These are phyloP conservation scores for Microcebus murinus DNA, from an alignment of 2,113 vertebrate genomes.

Conservation along the genomic window DNA sequence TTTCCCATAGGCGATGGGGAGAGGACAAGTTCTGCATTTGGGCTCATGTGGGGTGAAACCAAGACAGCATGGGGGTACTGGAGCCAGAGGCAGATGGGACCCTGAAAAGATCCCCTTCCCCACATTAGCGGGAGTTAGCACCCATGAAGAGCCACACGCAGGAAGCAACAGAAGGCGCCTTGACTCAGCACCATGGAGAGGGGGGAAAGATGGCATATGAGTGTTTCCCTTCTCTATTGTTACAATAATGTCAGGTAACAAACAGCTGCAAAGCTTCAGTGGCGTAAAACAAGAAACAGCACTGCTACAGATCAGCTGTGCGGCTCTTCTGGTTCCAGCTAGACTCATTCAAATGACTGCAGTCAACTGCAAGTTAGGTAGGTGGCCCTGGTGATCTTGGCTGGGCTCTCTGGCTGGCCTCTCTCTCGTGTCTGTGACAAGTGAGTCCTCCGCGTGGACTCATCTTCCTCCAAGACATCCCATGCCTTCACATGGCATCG, in stretches of 20 bases:
- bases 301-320: neutral
- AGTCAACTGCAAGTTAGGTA: neutral
- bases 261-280: neutral
- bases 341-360: neutral
- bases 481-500: neutral
- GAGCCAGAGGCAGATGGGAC: neutral
- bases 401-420: neutral
- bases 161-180: conserved; percentile 89
- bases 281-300: neutral
- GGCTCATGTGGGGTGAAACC: neutral
- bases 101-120: neutral
- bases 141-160: conserved; percentile 85
- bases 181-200: conserved; percentile 87
- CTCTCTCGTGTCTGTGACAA: neutral
- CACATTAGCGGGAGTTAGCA: neutral
- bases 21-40: neutral
- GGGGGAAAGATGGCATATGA: conserved; percentile 87
- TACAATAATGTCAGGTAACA: neutral
- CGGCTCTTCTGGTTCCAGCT: neutral
- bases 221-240: neutral
- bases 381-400: neutral
- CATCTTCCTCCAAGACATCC: neutral
- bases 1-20: neutral
- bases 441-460: neutral
- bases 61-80: neutral